Percentiles rank a stretch among this genome's conserved stretches.
These are phyloP conservation scores for Oscheius sp. DNA, from an alignment of 1,140 invertebrate genomes.

Conservation along the genomic window DNA sequence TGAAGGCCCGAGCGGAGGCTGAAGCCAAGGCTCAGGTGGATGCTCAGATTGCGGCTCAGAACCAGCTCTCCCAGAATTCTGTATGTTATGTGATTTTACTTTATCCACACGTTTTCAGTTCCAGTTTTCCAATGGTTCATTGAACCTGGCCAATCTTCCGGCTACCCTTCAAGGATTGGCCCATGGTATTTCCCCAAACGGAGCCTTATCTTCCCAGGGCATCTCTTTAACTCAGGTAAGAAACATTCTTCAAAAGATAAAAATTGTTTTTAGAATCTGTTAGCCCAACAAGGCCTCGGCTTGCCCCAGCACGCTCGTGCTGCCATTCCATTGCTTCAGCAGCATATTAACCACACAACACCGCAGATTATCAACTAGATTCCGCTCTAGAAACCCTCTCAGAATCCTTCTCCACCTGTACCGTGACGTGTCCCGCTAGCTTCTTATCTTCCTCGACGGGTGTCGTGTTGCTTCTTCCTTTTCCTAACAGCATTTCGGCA, in stretches of 20 bases:
- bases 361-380: conserved; percentile 1
- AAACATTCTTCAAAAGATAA: background rate
- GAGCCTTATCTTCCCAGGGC: background rate
- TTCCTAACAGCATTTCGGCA: background rate
- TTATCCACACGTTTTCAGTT: too few relatives aligned
- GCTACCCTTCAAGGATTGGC: background rate
- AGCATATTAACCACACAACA: conserved; percentile 2
- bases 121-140: background rate
- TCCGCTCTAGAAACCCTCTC: too few relatives aligned
- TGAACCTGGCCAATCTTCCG: background rate
- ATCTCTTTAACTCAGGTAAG: background rate
- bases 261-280: background rate
- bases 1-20: conserved; percentile 59
- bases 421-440: background rate
- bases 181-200: background rate
- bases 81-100: too few relatives aligned
- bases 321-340: background rate
- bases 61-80: background rate
- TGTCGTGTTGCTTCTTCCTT: background rate
- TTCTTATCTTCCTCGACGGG: background rate
- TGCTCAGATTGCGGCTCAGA: conserved; percentile 9
- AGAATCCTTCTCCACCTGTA: too few relatives aligned
- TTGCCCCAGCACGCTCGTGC: background rate
- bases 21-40: conserved; percentile 49
- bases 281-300: background rate